Evolutionary conservation across 2,797 vertebrate species (phyloP).

Genomic region (Rhabdophis nuchalis): DNA sequence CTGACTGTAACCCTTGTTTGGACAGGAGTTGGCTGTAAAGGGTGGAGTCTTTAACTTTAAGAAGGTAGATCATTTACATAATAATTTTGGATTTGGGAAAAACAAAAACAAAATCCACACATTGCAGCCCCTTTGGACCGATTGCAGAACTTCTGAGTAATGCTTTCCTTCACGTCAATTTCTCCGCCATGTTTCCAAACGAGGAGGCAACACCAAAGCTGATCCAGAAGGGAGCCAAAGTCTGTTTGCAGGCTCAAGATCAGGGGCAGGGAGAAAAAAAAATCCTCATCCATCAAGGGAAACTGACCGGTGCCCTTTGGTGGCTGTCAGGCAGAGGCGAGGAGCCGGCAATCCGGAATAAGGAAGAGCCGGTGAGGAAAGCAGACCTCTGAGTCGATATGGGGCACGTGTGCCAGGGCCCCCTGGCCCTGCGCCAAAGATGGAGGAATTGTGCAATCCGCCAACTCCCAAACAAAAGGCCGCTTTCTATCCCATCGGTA

Average conservation of each 20-base stretch:
- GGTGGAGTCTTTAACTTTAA: not conserved
- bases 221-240: slow-evolving; percentile 1
- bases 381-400: not conserved
- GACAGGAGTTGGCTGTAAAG: not conserved
- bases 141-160: not conserved
- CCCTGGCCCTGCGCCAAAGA: not conserved
- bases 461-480: not conserved
- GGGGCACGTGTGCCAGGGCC: not conserved
- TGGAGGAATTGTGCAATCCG: not conserved
- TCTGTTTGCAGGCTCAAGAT: not conserved
- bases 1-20: not conserved
- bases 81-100: not conserved
- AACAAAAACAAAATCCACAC: too few relatives aligned
- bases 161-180: not conserved
- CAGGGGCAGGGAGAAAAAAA: not conserved
- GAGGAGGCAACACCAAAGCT: not conserved
- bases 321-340: slow-evolving; percentile 42
- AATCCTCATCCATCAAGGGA: not conserved
- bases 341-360: not conserved
- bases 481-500: not conserved
- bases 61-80: not conserved
- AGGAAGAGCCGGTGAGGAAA: not conserved
- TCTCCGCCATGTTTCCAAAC: not conserved
- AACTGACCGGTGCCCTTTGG: slow-evolving; percentile 12
- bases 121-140: not conserved